Conservation (phyloP, 1,140 invertebrate genomes). For the Diprion similis region DNA sequence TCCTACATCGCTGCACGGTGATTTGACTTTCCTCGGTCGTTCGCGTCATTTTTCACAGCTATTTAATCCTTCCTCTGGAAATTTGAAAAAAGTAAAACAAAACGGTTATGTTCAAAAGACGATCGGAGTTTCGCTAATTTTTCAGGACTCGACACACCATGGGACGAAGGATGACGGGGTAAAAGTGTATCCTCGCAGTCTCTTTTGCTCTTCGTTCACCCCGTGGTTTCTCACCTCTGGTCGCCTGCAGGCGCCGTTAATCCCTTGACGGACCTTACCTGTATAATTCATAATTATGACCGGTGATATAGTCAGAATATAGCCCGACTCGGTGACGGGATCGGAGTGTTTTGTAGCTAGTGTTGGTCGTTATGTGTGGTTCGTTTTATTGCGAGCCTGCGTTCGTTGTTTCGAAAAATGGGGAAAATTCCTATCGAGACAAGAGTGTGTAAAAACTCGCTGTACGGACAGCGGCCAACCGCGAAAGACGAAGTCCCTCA, state of each 20-base stretch:
- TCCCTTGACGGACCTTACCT: conserved; percentile 11
- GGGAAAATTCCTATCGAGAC: background rate
- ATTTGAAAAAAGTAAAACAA: too few relatives aligned
- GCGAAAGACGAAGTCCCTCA: background rate
- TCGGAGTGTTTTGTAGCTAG: background rate
- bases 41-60: too few relatives aligned
- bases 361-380: background rate
- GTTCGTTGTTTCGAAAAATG: too few relatives aligned
- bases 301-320: conserved; percentile 18
- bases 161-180: background rate
- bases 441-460: background rate
- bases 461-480: background rate
- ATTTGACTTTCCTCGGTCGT: too few relatives aligned
- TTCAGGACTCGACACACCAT: background rate
- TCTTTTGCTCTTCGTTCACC: background rate
- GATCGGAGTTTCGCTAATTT: background rate
- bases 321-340: background rate
- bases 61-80: too few relatives aligned
- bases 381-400: conserved; percentile 9
- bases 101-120: too few relatives aligned
- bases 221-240: background rate
- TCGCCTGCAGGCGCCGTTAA: background rate
- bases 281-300: conserved; percentile 19
- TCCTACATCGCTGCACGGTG: too few relatives aligned
- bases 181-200: background rate